Percentiles rank a stretch among this genome's conserved stretches.
Evolutionary conservation across 2,888 invertebrate species (phyloP).

Genomic region (Noctua comes): DNA sequence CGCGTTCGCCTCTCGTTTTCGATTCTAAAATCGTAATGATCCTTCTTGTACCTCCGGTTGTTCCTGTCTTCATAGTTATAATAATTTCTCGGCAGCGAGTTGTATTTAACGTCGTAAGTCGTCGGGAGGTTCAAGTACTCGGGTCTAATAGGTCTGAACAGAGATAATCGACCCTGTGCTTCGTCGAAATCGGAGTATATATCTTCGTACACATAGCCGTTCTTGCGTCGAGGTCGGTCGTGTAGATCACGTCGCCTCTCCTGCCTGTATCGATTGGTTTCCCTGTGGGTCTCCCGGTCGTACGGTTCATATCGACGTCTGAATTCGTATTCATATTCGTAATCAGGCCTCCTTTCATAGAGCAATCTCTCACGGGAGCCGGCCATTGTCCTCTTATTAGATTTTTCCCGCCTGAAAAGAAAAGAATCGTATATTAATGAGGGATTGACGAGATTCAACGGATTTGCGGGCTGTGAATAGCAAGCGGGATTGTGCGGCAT

Average conservation of each 20-base stretch:
- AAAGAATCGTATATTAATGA: conserved; percentile 75
- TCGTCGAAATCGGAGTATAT: conserved; percentile 89
- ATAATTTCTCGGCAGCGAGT: conserved; percentile 85
- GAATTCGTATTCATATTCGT: conserved; percentile 78
- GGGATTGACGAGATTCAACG: conserved; percentile 64
- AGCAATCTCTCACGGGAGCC: conserved; percentile 86
- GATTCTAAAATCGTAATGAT: conserved; percentile 87
- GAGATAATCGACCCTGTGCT: conserved; percentile 85
- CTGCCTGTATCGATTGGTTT: conserved; percentile 71
- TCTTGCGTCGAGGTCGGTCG: conserved; percentile 81
- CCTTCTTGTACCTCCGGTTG: conserved; percentile 81
- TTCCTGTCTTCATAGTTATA: conserved; percentile 81
- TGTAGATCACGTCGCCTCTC: conserved; percentile 70
- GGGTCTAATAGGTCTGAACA: conserved; percentile 88
- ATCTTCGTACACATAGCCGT: conserved; percentile 88
- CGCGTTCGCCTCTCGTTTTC: conserved; percentile 77
- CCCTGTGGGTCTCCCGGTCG: conserved; percentile 66
- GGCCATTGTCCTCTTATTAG: conserved; percentile 81
- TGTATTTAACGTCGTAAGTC: conserved; percentile 84
- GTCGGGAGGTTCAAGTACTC: conserved; percentile 87
- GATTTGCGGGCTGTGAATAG: conserved; percentile 62
- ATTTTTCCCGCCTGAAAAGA: conserved; percentile 78
- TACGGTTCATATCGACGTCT: conserved; percentile 76
- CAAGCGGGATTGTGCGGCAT: conserved; percentile 39
- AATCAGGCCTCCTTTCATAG: conserved; percentile 82